A percentile compares a stretch with the other conserved stretches of the same genome.
Conservation (phyloP, 2,888 invertebrate genomes). For the Anoplius nigerrimus region DNA sequence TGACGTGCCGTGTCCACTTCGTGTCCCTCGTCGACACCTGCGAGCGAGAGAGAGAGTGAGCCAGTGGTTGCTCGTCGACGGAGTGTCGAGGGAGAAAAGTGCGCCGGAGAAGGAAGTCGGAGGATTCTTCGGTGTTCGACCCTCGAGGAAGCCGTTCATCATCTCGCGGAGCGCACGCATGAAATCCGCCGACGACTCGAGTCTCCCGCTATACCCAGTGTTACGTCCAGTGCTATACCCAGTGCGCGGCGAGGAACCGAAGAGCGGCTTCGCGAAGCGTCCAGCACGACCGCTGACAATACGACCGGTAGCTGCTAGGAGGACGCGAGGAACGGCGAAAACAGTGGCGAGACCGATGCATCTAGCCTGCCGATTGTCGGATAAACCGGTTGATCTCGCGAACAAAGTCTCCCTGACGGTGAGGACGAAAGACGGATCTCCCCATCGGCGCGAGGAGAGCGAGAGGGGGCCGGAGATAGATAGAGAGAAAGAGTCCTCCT, state of each 20-base stretch:
- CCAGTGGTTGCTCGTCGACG: no score
- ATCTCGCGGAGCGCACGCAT: constrained; percentile 11
- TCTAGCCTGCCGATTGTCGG: no score
- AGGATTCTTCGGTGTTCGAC: no score
- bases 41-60: neutral
- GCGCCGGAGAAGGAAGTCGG: no score
- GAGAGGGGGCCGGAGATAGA: neutral
- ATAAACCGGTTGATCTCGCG: no score
- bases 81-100: no score
- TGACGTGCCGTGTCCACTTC: no score
- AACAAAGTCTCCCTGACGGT: neutral
- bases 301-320: no score
- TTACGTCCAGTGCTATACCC: no score
- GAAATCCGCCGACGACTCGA: constrained; percentile 18
- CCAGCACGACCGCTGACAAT: no score
- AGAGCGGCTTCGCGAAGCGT: no score
- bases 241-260: no score
- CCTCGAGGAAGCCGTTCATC: neutral
- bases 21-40: constrained; percentile 1
- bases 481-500: neutral
- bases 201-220: neutral
- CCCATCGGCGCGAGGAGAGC: neutral
- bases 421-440: neutral
- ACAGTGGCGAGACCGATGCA: neutral
- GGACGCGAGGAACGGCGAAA: neutral